These are phyloP conservation scores for Amphibalanus amphitrite DNA, from an alignment of 1,140 invertebrate species.

Conservation along the genomic window DNA sequence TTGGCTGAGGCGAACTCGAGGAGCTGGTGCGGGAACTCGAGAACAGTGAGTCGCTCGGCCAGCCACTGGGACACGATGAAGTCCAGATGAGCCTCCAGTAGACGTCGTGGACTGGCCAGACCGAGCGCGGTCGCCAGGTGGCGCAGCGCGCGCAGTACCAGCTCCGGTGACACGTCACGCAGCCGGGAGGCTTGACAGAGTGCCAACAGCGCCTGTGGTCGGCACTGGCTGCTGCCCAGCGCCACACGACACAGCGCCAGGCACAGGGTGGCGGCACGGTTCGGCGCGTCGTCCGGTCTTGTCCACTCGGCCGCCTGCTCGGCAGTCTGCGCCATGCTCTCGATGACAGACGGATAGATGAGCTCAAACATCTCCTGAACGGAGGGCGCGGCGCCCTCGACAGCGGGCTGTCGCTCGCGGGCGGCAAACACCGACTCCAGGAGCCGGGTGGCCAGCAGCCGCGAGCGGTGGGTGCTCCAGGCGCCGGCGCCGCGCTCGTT, in stretches of 20 bases:
- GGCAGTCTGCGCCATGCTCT: not conserved
- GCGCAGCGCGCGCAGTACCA: not conserved
- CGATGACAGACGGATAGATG: not conserved
- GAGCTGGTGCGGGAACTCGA: not conserved
- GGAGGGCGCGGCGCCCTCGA: not conserved
- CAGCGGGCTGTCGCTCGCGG: not conserved
- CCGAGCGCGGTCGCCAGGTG: not conserved
- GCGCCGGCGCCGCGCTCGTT: not conserved
- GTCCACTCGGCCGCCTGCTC: not conserved
- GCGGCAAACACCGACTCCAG: not conserved
- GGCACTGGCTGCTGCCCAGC: not conserved
- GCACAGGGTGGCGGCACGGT: not conserved
- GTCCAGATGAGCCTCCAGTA: not conserved
- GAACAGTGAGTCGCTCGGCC: not conserved
- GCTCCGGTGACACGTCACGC: not conserved
- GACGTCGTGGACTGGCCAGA: not conserved
- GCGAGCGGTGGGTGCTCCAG: not conserved
- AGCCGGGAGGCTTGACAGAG: not conserved
- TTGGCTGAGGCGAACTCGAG: not conserved
- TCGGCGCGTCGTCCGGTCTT: not conserved
- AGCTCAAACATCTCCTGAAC: not conserved
- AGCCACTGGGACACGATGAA: not conserved
- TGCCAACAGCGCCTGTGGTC: not conserved
- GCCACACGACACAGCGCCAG: not conserved
- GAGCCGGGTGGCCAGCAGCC: not conserved